phyloP scores from a whole-genome alignment of 2,888 invertebrate species.

The Scrobipalpa costella region DNA sequence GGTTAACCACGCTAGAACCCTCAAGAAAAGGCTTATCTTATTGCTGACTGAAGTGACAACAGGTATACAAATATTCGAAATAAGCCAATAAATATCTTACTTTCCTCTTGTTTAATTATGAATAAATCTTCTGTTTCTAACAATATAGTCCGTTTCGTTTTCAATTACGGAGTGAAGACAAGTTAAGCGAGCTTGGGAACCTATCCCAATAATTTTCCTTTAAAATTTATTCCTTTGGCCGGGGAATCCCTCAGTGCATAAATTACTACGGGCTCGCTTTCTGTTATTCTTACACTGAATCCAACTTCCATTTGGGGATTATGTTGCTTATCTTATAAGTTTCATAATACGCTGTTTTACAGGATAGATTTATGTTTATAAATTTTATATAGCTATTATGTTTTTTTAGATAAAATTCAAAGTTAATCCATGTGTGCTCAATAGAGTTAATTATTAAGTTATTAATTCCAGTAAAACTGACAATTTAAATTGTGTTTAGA shows the following conservation, averaged over 20 bases:
- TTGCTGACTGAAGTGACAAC: too few species aligned
- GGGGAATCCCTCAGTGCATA: slow-evolving; percentile 49
- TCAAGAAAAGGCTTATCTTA: too few species aligned
- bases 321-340: slow-evolving; percentile 19
- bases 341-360: not conserved
- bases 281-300: slow-evolving; percentile 40
- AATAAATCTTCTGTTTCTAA: slow-evolving; percentile 1
- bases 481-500: too few species aligned
- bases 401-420: not conserved
- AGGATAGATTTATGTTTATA: not conserved
- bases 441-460: too few species aligned
- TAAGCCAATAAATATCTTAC: not conserved
- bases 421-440: too few species aligned
- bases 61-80: not conserved
- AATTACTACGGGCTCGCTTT: slow-evolving; percentile 46
- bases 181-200: not conserved
- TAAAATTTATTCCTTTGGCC: slow-evolving; percentile 47
- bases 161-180: not conserved
- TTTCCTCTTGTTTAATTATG: not conserved
- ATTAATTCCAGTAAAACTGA: too few species aligned
- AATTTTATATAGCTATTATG: not conserved
- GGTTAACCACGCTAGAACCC: too few species aligned
- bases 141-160: not conserved
- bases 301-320: slow-evolving; percentile 32
- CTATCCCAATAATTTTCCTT: slow-evolving; percentile 25